Evolutionary conservation across 2,113 vertebrate species (phyloP), one percentile per base, ranked within the genome.

Genomic region (Chloropsis cyanopogon): DNA sequence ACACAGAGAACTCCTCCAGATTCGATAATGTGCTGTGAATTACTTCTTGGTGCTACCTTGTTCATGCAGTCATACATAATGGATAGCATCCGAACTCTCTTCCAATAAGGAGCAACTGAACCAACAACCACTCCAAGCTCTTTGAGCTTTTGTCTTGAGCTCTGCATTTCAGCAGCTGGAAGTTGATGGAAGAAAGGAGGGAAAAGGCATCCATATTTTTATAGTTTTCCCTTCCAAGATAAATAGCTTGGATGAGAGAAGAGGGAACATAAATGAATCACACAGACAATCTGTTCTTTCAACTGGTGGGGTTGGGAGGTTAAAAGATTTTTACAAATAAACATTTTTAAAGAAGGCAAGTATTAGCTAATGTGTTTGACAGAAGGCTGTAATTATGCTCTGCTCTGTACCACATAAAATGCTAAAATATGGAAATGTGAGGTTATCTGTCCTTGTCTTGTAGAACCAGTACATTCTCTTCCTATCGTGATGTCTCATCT

Each of bases 321-420:
- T 86, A 68, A 66, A 82, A 73, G 52, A 83, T 60, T 90, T 94
- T 93, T 91, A 92, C 76, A 95, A 95, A 93, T 93, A 95, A 92
- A 79, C 65, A 76, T 46, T 72, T 11, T 4, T 10, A 22, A 41
- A 86, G 77, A 90, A 65, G 35, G n/a, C 65, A 90, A 95, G 65
- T 76, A 79, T 87, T 92, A 82, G 53, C 68, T 83, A 63, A 35
- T 33, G 31, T 82, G 44, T 89, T 95, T 95, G 78, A 95, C 66
- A 95, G 70, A 85, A 94, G 78, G 75, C 75, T 82, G 84, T 87
- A 92, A 95, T 90, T 94, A 84, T 82, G 56, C 46, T 72, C 23
- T 73, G 44, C 29, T 85, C 33, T 82, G 75, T 59, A 79, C 68
- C 66, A 89, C 70, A 77, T 72, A 82, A 93, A 95, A 87, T 69